A percentile compares a stretch with the other conserved stretches of the same genome.
Conservation (phyloP, 2,888 invertebrate genomes). For the Neelides folsomi region DNA sequence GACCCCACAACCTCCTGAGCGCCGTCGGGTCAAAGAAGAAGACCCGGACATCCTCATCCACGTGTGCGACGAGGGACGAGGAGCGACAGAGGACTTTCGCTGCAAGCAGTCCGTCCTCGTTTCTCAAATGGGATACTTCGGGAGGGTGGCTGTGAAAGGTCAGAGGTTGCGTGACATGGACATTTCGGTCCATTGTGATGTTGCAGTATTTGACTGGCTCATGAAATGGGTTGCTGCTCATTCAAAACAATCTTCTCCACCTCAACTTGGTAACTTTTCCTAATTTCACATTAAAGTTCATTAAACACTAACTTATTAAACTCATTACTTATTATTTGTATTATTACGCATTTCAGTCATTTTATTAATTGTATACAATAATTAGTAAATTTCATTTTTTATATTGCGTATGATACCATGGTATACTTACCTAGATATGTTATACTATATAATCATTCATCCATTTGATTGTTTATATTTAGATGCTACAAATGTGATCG, state of each 20-base stretch:
- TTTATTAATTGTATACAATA: not conserved
- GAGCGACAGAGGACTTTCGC: conserved; percentile 71
- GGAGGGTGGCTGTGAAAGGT: conserved; percentile 58
- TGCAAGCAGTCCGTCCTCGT: conserved; percentile 75
- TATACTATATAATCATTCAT: not conserved
- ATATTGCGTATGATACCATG: not conserved
- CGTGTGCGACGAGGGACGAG: conserved; percentile 87
- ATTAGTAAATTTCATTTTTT: not conserved
- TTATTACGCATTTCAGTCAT: conserved; percentile 2
- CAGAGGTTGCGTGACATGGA: conserved; percentile 81
- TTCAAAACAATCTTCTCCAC: conserved; percentile 47
- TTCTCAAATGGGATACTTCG: conserved; percentile 90
- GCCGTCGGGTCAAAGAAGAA: conserved; percentile 3
- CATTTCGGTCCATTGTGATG: conserved; percentile 92
- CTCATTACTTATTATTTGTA: not conserved
- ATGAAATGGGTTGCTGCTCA: conserved; percentile 67
- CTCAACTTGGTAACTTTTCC: conserved; percentile 37
- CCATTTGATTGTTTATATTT: conserved; percentile 12
- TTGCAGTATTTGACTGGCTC: conserved; percentile 89
- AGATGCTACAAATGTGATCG: conserved; percentile 75
- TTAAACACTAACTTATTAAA: too few species aligned
- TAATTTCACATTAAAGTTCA: not conserved
- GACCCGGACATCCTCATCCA: conserved; percentile 70
- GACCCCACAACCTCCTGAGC: not conserved
- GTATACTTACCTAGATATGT: not conserved